Evolutionary conservation across 2,888 invertebrate genomes (phyloP), one percentile per base, ranked within the genome.

Genomic region (Drosophila nigricruria): DNA sequence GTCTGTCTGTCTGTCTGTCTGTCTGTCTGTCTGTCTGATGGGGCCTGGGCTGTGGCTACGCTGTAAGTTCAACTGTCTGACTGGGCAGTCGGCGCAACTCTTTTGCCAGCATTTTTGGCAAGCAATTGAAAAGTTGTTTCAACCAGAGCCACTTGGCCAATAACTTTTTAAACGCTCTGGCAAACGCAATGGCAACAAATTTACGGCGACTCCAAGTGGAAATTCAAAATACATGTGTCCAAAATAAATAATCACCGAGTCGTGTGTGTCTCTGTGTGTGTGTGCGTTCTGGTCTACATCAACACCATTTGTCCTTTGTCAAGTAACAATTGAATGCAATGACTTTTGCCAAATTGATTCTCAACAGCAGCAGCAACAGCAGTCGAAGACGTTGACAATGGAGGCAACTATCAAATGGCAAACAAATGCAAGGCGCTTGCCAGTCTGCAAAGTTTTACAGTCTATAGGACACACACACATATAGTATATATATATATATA

Each of bases 261-360:
- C 1, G 25, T 65, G 49, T 38, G 25, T 23, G 36, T 25, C 36
- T 57, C 20, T 45, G 27, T 50, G 49, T 49, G 45, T 61, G 40
- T 57, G 60, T 36, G 54, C 57, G 65, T 57, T 38, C 45, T 60
- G 59, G 60, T 68, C 73, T 62, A 73, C 77, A 89, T 84, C 89
- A 89, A 89, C 89, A 89, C 84, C 84, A 87, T 85, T 85, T 85
- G 84, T 84, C 89, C 88, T 87, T 89, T 85, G 87, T 85, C 88
- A 89, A 85, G 68, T 89, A 81, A 84, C 84, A 84, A 84, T 89
- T 84, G 84, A 87, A 84, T 84, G 89, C 84, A 87, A 89, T 84
- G 84, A 84, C 89, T 84, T 84, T 89, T 89, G 89, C 87, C 84
- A 84, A 84, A 84, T 84, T 84, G 84, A 84, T 89, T 84, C 81